A percentile compares a stretch with the other conserved stretches of the same genome.
Evolutionary conservation across 2,888 invertebrate genomes (phyloP).

Genomic region (Camponotus fellah): DNA sequence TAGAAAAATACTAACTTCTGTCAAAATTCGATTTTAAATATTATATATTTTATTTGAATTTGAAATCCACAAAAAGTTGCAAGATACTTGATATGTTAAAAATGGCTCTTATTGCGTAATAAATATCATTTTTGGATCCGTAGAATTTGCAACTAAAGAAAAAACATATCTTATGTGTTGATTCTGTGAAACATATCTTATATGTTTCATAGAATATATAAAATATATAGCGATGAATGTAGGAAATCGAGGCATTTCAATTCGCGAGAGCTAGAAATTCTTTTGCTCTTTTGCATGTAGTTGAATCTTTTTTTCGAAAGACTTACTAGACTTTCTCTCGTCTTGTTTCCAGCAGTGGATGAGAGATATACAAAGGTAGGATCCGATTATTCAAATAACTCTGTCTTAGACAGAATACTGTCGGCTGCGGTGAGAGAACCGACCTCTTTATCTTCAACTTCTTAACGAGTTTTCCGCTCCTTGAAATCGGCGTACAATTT

Average conservation of each 20-base stretch:
- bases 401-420: conserved; percentile 28
- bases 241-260: background rate
- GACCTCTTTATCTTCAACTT: conserved; percentile 42
- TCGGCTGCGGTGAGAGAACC: background rate
- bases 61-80: background rate
- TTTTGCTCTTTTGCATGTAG: conserved; percentile 13
- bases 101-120: background rate
- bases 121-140: background rate
- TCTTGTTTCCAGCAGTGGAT: background rate
- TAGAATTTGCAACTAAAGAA: background rate
- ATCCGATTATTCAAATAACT: conserved; percentile 59
- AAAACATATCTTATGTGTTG: background rate
- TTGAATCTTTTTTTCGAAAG: conserved; percentile 6
- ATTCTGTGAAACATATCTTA: background rate
- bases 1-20: background rate
- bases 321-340: conserved; percentile 9
- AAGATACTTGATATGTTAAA: background rate
- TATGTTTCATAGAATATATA: background rate
- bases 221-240: background rate
- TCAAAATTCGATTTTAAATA: background rate
- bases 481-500: conserved; percentile 35
- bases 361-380: conserved; percentile 21
- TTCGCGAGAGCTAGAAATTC: conserved; percentile 13
- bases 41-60: background rate
- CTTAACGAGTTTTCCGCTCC: conserved; percentile 48